Percentiles rank a stretch among this genome's conserved stretches.
These are phyloP conservation scores for Rhinogobio ventralis DNA, from an alignment of 2,797 vertebrate species.

Conservation along the genomic window DNA sequence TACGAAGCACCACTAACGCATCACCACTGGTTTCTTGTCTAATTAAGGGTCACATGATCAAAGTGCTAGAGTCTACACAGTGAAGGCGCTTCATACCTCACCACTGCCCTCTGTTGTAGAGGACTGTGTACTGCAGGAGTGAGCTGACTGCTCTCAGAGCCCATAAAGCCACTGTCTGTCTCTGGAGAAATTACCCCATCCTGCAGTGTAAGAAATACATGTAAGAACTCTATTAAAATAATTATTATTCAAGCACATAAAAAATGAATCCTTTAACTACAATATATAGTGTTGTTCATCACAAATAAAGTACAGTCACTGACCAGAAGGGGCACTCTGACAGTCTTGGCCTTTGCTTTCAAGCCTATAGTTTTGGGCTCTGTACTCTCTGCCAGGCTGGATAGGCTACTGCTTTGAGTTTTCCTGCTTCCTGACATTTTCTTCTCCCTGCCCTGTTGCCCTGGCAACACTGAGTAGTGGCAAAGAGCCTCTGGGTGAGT, in stretches of 20 bases:
- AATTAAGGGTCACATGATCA: background rate
- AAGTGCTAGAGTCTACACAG: background rate
- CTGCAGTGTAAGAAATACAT: constrained; percentile 69
- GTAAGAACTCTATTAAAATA: background rate
- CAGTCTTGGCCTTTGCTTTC: constrained; percentile 61
- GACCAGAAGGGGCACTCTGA: constrained; percentile 72
- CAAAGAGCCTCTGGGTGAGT: constrained; percentile 14
- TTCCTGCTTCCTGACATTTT: background rate
- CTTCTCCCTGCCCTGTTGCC: constrained; percentile 30
- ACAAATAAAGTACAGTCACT: constrained; percentile 39
- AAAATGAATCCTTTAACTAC: background rate
- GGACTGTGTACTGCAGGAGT: constrained; percentile 77
- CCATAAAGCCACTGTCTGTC: constrained; percentile 94
- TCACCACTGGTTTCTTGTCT: background rate
- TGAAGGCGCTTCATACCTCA: constrained; percentile 69
- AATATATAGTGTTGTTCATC: background rate
- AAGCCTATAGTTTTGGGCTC: constrained; percentile 53
- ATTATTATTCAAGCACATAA: background rate
- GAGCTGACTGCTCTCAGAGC: constrained; percentile 86
- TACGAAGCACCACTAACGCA: background rate
- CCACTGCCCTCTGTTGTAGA: constrained; percentile 72
- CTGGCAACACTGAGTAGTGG: constrained; percentile 30
- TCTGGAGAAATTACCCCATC: constrained; percentile 90
- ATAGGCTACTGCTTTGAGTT: constrained; percentile 72
- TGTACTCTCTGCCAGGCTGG: constrained; percentile 68